These are phyloP conservation scores for Drosophila greeni DNA, from an alignment of 2,888 invertebrate genomes.

Conservation along the genomic window DNA sequence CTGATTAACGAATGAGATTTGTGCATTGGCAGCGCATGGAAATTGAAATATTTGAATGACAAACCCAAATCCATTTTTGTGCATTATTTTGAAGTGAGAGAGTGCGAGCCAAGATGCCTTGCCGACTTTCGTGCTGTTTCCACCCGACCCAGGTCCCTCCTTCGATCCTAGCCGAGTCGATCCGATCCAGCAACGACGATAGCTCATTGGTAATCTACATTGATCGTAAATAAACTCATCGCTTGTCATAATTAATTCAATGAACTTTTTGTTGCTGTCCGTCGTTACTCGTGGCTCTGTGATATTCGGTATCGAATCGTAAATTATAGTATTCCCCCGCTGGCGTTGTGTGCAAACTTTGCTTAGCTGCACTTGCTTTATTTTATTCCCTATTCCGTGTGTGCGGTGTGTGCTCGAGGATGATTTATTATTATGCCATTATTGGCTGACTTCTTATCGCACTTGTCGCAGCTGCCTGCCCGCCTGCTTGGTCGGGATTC, in stretches of 20 bases:
- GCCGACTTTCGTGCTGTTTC: not conserved
- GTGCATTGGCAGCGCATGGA: not conserved
- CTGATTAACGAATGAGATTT: not conserved
- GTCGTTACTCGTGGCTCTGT: not conserved
- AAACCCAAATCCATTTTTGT: not conserved
- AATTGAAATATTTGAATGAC: not conserved
- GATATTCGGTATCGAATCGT: constrained; percentile 29
- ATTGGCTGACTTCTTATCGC: constrained; percentile 49
- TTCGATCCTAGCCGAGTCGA: not conserved
- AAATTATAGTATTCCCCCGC: constrained; percentile 13
- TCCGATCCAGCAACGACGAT: constrained; percentile 27
- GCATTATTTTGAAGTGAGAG: not conserved
- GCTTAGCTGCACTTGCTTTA: constrained; percentile 1
- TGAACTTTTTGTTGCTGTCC: constrained; percentile 33
- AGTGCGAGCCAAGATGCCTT: not conserved
- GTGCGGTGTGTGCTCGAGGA: constrained; percentile 13
- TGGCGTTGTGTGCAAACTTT: constrained; percentile 20
- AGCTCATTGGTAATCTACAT: constrained; percentile 54
- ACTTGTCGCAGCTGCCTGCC: constrained; percentile 31
- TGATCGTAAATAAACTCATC: constrained; percentile 67
- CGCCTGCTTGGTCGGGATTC: constrained; percentile 20
- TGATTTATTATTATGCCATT: constrained; percentile 61
- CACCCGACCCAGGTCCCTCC: not conserved
- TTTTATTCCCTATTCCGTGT: not conserved
- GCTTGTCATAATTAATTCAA: constrained; percentile 74